Base-by-base conservation (phyloP, 2,113 vertebrate species). In the Scopus umbretta region DNA sequence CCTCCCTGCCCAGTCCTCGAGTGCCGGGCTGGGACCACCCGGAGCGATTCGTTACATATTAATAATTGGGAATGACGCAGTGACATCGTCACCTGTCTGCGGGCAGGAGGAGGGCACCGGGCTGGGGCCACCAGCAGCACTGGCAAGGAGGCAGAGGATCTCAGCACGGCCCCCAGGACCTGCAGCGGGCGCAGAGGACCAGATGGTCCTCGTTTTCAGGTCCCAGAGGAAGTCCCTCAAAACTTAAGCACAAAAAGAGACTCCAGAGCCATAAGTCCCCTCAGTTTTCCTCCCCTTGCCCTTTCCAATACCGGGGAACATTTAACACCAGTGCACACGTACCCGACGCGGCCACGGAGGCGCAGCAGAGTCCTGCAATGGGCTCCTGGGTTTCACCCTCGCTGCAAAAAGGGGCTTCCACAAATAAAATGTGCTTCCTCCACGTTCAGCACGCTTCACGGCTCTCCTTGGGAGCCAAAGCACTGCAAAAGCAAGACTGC, bases 381-480 rank as follows among this genome's bases (percentile, higher is more conserved):
- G 7, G 52, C 61, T 71, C 61, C 15, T 4, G 3, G 38, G 10
- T 45, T 42, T 15, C 40, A 32, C 7, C 43, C 38, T 38, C 1
- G 0, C 42, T 10, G 25, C 43, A 26, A 42, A 42, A 63, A 52
- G 59, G 23, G 0, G 13, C 27, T 53, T 52, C 36, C 50, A 0
- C 21, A 11, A 34, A 7, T 16, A 14, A 25, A 42, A 12, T 0
- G 3, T 2, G 29, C 20, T 50, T 80, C 53, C 12, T 13, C 45
- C 55, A 2, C 13, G 0, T 3, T 22, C 74, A 2, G 20, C 29
- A 1, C 0, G 5, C 36, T 61, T 59, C 52, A 27, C 3, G 0
- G 26, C 52, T 82, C n/a, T 56, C 49, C 84, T 13, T 1, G 6
- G 61, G 34, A 63, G 74, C 58, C 16, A 0, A 45, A 38, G 47